Conservation (phyloP, 2,888 invertebrate genomes). For the Xanthorhoe spadicearia region DNA sequence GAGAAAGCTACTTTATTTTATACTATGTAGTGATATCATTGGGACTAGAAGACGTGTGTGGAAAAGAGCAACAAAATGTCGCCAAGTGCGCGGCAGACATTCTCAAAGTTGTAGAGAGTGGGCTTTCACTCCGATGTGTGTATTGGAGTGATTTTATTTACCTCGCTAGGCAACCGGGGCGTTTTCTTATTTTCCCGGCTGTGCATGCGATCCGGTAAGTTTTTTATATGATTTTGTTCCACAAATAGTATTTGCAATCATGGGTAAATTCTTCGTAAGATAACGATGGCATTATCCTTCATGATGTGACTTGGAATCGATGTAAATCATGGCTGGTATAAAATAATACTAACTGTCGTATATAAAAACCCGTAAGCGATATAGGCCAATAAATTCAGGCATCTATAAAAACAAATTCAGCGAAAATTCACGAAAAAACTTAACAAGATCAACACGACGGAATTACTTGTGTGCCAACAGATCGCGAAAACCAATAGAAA, state of each 20-base stretch:
- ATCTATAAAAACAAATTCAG: not conserved
- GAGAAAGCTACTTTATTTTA: too few species aligned
- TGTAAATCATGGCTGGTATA: too few species aligned
- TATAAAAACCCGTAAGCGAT: too few species aligned
- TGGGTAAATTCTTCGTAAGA: not conserved
- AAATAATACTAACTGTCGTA: too few species aligned
- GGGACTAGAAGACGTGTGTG: too few species aligned
- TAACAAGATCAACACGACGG: slow-evolving; percentile 21
- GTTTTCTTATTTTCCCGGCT: slow-evolving; percentile 31
- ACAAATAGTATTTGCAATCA: not conserved
- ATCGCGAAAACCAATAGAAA: slow-evolving; percentile 32
- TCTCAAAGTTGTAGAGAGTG: slow-evolving; percentile 32
- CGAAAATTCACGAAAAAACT: not conserved
- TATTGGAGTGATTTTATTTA: slow-evolving; percentile 42
- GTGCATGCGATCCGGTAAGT: slow-evolving; percentile 18
- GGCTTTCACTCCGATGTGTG: slow-evolving; percentile 33
- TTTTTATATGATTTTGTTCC: not conserved
- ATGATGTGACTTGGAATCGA: too few species aligned
- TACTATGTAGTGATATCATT: too few species aligned
- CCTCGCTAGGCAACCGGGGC: slow-evolving; percentile 31
- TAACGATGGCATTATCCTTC: too few species aligned
- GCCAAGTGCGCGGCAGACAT: slow-evolving; percentile 23
- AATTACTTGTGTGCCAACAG: slow-evolving; percentile 29
- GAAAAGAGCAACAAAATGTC: not conserved
- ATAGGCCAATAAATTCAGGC: not conserved